Conservation (phyloP, 2,797 vertebrate genomes). For the Crocidura indochinensis region DNA sequence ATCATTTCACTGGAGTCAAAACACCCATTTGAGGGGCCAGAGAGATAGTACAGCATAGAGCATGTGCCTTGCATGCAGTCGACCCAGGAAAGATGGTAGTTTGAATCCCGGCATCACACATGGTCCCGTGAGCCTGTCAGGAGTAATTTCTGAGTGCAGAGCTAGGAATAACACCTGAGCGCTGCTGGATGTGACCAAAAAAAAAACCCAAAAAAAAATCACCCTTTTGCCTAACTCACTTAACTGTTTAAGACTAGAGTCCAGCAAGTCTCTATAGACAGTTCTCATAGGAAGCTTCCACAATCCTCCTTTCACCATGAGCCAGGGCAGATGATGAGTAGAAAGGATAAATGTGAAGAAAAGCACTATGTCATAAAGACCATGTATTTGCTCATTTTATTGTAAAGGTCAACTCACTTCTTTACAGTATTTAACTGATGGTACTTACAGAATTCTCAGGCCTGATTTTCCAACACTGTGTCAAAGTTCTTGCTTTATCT, state of each 20-base stretch:
- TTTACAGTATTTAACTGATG: not conserved
- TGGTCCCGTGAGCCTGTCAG: too few species aligned
- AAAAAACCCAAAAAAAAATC: too few species aligned
- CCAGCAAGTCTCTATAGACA: too few species aligned
- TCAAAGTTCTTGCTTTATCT: not conserved
- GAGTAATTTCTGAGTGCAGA: too few species aligned
- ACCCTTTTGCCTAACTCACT: not conserved
- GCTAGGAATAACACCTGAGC: too few species aligned
- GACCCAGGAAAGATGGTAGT: too few species aligned
- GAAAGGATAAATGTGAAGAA: not conserved
- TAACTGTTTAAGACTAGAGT: not conserved
- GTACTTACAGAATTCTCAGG: not conserved
- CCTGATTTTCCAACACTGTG: not conserved
- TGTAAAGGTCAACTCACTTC: not conserved
- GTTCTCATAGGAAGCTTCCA: not conserved
- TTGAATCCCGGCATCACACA: too few species aligned
- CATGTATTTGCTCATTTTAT: not conserved
- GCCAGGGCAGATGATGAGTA: not conserved
- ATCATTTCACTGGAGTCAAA: not conserved
- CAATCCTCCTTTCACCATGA: not conserved
- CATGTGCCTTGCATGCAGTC: too few species aligned
- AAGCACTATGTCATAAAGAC: not conserved
- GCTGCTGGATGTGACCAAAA: too few species aligned
- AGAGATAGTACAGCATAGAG: too few species aligned
- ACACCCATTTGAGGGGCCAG: too few species aligned